Evolutionary conservation across 2,113 vertebrate species (phyloP), one percentile per base, ranked within the genome.

Genomic region (Ammospiza nelsoni): DNA sequence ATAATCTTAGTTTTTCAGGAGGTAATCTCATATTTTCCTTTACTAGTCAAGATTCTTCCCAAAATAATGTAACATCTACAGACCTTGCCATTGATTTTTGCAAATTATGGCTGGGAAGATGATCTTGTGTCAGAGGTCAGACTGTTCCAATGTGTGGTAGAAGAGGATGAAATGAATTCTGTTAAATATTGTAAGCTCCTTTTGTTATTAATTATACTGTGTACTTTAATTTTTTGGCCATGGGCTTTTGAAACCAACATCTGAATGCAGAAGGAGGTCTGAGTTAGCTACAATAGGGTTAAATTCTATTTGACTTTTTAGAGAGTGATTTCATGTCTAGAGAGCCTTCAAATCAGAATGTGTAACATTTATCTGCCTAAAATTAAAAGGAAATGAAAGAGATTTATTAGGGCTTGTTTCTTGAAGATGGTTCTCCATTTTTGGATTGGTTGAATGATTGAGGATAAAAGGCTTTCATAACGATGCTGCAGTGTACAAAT

Each of bases 391-490:
- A 88, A 97, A 90, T 77, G 90, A 91, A 94, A 77, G 75, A 93
- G 94, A 96, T 97, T 96, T 97, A 96, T 94, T 95, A 94, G 87
- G 87, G 85, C 79, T 97, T 97, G 90, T 95, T 97, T 95, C 90
- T 96, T 95, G 79, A 92, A 91, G 90, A 77, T 67, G 84, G 63
- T 94, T 80, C 90, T 90, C 68, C 75, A 44, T 67, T 20, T 94
- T 93, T 92, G 87, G 87, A 80, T 86, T 67, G 92, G 91, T 31
- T 80, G 72, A 85, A 77, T 93, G 92, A 93, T 90, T 95, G 90
- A 93, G 87, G 87, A 95, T 95, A 93, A 96, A 96, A 96, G 90
- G 92, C 85, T 95, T 95, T 87, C 87, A 84, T 94, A 91, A 93
- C 0, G 35, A 90, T 74, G 90, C 37, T 95, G 95, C 65, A 27